Conservation (phyloP, 2,888 invertebrate genomes). For the Trypoxylon attenuatum region DNA sequence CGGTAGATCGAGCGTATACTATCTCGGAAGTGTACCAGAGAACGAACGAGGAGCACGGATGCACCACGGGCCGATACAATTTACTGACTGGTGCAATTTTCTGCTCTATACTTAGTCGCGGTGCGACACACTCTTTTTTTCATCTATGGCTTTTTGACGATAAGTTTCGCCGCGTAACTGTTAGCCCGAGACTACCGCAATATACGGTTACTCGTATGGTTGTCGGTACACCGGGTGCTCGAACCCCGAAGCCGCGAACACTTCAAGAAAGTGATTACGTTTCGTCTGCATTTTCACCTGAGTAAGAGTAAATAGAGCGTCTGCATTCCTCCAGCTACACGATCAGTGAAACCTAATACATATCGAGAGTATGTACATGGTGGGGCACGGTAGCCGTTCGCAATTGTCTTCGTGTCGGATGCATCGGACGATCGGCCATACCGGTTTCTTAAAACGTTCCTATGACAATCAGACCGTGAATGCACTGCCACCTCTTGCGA, state of each 20-base stretch:
- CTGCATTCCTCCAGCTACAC: conserved; percentile 16
- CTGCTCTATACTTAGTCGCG: too few relatives aligned
- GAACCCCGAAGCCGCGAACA: neutral
- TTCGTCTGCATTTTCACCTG: conserved; percentile 33
- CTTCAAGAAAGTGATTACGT: conserved; percentile 25
- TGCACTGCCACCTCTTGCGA: too few relatives aligned
- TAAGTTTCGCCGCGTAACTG: neutral
- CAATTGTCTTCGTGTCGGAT: conserved; percentile 4
- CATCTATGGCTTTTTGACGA: too few relatives aligned
- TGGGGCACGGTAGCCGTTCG: neutral
- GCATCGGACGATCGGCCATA: neutral
- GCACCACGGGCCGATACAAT: too few relatives aligned
- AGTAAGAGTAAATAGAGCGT: conserved; percentile 24
- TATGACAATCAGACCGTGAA: conserved; percentile 12
- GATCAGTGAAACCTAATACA: conserved; percentile 33
- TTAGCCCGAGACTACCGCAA: neutral
- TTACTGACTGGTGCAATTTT: too few relatives aligned
- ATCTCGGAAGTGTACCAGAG: too few relatives aligned
- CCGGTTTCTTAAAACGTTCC: neutral
- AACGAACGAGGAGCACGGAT: too few relatives aligned
- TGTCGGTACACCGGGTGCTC: neutral
- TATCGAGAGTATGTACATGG: neutral
- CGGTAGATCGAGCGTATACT: too few relatives aligned
- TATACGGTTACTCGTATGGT: neutral
- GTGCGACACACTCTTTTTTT: too few relatives aligned